phyloP scores from a whole-genome alignment of 2,113 vertebrate species.

The Triplophysa siluroides region DNA sequence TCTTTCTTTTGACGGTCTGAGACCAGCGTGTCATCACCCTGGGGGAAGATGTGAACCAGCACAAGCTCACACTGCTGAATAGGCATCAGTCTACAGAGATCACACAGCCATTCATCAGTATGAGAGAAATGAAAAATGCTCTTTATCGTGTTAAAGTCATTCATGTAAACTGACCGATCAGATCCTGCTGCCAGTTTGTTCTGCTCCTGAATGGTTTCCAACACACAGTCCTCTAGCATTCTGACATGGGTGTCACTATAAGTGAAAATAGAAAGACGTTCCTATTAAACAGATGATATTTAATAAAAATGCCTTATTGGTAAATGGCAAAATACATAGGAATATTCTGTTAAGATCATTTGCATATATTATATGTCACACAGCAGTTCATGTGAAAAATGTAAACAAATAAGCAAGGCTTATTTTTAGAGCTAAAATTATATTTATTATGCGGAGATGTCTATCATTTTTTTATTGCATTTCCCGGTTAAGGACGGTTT shows the following conservation, averaged over 20 bases:
- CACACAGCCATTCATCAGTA: background rate
- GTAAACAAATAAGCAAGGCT: too few relatives aligned
- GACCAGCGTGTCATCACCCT: constrained; percentile 94
- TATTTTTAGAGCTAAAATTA: too few relatives aligned
- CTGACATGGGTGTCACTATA: constrained; percentile 93
- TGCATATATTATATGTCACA: too few relatives aligned
- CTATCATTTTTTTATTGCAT: too few relatives aligned
- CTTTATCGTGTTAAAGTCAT: background rate
- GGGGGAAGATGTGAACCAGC: constrained; percentile 92
- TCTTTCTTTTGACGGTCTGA: constrained; percentile 95
- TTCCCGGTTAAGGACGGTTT: too few relatives aligned
- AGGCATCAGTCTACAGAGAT: constrained; percentile 86
- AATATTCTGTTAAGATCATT: too few relatives aligned
- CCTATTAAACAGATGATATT: background rate
- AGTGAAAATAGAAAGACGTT: constrained; percentile 19
- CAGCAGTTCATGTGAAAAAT: too few relatives aligned
- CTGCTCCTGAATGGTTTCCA: constrained; percentile 94
- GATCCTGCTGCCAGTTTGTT: constrained; percentile 96
- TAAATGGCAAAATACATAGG: too few relatives aligned
- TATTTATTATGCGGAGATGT: too few relatives aligned
- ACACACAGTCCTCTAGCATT: constrained; percentile 97
- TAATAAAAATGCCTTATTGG: background rate
- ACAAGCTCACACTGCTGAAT: constrained; percentile 98
- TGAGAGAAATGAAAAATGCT: background rate
- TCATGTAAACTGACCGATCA: constrained; percentile 84